Base-by-base conservation (phyloP, 2,888 invertebrate species). In the Sthenelais limicola region DNA sequence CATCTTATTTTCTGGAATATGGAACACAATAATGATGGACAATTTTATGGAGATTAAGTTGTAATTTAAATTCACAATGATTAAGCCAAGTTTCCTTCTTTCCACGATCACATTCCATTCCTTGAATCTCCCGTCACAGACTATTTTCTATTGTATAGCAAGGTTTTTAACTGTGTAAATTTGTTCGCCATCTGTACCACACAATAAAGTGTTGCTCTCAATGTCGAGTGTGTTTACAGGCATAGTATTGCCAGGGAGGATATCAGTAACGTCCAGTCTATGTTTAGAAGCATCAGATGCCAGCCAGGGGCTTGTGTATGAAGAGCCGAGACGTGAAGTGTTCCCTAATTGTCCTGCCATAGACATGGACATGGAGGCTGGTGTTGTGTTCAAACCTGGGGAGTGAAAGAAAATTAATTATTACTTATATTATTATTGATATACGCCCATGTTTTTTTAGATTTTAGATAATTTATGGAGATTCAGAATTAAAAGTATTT, bases 151-250 rank as follows among this genome's bases (percentile, higher is more conserved):
- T 38, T 43, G 21, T 24, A 62, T 62, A 38, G 62, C 62, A 24
- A 62, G 26, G 38, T 62, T 62, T 21, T 62, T 62, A 1, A 62
- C 62, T 2, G 62, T 62, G 62, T 62, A 62, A 1, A 96, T 89
- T 32, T 96, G 95, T 89, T 96, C 96, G 86, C 94, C 94, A 84
- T 96, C 96, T 78, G 94, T 92, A 1, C 95, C 94, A 87, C 94
- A 95, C 35, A 96, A 87, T 62, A 96, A 89, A 77, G 91, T 92
- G 56, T 92, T 91, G 79, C 91, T 91, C 80, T 92, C 91, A 71
- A 95, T 91, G 88, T 96, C 94, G 66, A 96, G 89, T 30, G 92
- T 92, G 85, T 96, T 97, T 49, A 96, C 91, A 0, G 96, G 90
- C 83, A 94, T 92, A 76, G 93, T 92, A 79, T 94, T 89, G 21